Conservation (phyloP, 2,888 invertebrate genomes). For the Embidobia sp. region DNA sequence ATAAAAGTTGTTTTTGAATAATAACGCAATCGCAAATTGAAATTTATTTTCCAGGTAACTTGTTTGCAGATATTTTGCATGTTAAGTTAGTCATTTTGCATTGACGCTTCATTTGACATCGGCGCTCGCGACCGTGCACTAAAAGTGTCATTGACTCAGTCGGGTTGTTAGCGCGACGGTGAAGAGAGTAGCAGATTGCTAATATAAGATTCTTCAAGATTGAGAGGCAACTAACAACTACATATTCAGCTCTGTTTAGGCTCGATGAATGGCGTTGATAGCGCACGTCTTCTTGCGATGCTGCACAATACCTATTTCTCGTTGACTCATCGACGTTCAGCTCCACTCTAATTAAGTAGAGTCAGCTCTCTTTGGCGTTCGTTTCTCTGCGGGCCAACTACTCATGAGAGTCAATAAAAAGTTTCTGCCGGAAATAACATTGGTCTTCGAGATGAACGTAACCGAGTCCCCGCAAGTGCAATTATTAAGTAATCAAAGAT, state of each 20-base stretch:
- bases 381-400: slow-evolving; percentile 46
- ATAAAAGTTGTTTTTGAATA: too few relatives aligned
- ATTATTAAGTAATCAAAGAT: background rate
- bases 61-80: background rate
- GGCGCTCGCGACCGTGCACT: slow-evolving; percentile 26
- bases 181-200: slow-evolving; percentile 76
- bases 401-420: slow-evolving; percentile 67
- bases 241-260: slow-evolving; percentile 68
- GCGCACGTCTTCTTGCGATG: slow-evolving; percentile 73
- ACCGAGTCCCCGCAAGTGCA: too few relatives aligned
- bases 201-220: slow-evolving; percentile 70
- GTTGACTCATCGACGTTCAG: slow-evolving; percentile 57
- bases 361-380: slow-evolving; percentile 68
- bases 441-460: too few relatives aligned
- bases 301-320: slow-evolving; percentile 62
- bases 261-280: slow-evolving; percentile 74
- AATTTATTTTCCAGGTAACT: too few relatives aligned
- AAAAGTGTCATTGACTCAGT: slow-evolving; percentile 53
- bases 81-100: slow-evolving; percentile 21
- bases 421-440: slow-evolving; percentile 69
- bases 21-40: too few relatives aligned
- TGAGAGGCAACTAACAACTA: slow-evolving; percentile 60
- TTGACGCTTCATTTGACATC: slow-evolving; percentile 15
- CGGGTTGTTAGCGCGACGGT: slow-evolving; percentile 57
- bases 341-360: slow-evolving; percentile 75